phyloP scores from a whole-genome alignment of 2,113 vertebrate genomes.

The Aptenodytes patagonicus region DNA sequence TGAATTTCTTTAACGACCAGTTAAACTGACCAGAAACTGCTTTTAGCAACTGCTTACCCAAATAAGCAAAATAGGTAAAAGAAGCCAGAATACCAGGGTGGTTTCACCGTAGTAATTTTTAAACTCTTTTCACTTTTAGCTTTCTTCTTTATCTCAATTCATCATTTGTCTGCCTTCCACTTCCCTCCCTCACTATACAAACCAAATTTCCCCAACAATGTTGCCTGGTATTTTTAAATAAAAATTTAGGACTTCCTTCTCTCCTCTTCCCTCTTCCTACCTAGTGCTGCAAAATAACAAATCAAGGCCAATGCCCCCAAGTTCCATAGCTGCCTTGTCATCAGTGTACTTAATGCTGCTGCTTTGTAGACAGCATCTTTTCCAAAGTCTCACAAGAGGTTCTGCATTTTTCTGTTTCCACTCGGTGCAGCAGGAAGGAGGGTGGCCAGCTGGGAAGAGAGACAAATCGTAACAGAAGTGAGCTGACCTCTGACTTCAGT shows the following conservation, averaged over 20 bases:
- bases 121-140: neutral
- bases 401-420: neutral
- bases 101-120: neutral
- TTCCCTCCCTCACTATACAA: neutral
- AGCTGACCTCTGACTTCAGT: conserved; percentile 33
- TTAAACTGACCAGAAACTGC: neutral
- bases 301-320: neutral
- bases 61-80: neutral
- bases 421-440: neutral
- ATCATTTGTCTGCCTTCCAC: neutral
- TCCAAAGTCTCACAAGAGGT: neutral
- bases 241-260: neutral
- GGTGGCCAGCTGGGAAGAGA: conserved; percentile 20
- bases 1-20: neutral
- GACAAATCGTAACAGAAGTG: neutral
- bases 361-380: neutral
- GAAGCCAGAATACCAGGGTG: neutral
- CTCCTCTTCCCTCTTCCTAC: neutral
- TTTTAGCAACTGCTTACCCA: neutral
- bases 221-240: neutral
- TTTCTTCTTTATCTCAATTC: neutral
- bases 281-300: neutral
- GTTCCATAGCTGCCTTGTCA: neutral
- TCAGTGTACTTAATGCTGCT: neutral
- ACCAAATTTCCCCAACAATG: neutral